Base-by-base conservation (phyloP, 1,140 invertebrate genomes). In the Drosophila setifemur region DNA sequence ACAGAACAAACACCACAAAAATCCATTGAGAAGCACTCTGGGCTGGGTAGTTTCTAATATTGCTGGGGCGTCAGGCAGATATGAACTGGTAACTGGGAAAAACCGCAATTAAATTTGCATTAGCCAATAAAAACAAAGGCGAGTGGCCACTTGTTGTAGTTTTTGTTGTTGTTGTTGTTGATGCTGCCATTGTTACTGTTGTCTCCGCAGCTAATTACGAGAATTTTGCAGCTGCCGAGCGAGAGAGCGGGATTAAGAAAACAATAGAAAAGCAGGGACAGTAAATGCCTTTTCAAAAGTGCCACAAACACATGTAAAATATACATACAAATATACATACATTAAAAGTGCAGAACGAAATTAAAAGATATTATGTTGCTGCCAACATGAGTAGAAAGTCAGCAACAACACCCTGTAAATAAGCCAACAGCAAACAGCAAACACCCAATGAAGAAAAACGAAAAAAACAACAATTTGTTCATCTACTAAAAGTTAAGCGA, bases 101-200 rank as follows among this genome's bases (percentile, higher is more conserved):
- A 74, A 76, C 21, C 73, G 67, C 68, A 63, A 76, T 73, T 76
- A 82, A 73, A 61, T 58, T 60, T 69, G 29, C 52, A 63, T 76
- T 79, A 58, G 61, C 23, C 48, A 31, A 66, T 49, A 47, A 58
- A 55, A 68, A 42, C 53, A 21, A 45, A 21, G 33, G 50, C 9
- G 63, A 48, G 33, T 12, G 49, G 33, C 40, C 49, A 54, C 40
- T 29, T 58, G 37, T 58, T 64, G 31, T 68, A n/a, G n/a, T 28
- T 35, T 57, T 14, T 28, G 8, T 31, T 5, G 18, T 11, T 28
- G 25, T 31, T n/a, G n/a, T n/a, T n/a, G n/a, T n/a, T n/a, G n/a
- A n/a, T n/a, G n/a, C 3, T 25, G 19, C 18, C 9, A 31, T 35
- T 7, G 16, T 37, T 37, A 14, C 16, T 37, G 33, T 7, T 43